Conservation (phyloP, 2,888 invertebrate species). For the Gymnosoma rotundatum region DNA sequence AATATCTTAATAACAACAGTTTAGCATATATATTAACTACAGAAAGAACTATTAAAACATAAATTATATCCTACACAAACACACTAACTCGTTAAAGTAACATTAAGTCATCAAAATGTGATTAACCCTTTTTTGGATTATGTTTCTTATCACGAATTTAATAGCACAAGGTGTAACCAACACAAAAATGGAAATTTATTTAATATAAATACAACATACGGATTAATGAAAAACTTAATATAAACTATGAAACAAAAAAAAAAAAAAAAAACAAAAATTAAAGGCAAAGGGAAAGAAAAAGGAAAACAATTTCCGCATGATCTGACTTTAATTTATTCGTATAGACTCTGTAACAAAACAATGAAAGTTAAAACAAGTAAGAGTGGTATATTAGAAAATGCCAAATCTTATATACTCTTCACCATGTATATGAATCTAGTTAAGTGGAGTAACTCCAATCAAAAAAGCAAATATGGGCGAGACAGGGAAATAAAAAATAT, state of each 20-base stretch:
- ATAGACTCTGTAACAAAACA: constrained; percentile 13
- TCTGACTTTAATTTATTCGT: constrained; percentile 14
- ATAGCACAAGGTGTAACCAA: constrained; percentile 39
- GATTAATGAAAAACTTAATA: background rate
- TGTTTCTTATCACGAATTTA: constrained; percentile 18
- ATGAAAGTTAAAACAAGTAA: too few relatives aligned
- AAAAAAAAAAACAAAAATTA: background rate
- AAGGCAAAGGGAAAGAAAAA: constrained; percentile 36
- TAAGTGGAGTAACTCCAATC: too few relatives aligned
- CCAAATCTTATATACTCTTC: too few relatives aligned
- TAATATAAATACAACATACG: background rate
- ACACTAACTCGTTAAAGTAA: constrained; percentile 54
- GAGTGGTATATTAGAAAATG: too few relatives aligned
- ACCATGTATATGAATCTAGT: too few relatives aligned
- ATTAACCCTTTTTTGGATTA: constrained; percentile 75
- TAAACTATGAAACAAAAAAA: background rate
- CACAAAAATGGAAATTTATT: constrained; percentile 14
- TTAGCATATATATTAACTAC: constrained; percentile 23
- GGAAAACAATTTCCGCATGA: constrained; percentile 63
- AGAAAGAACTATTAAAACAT: background rate
- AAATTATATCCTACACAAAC: constrained; percentile 14
- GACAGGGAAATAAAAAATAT: too few relatives aligned
- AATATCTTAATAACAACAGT: constrained; percentile 30
- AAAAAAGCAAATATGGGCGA: too few relatives aligned
- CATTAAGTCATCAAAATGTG: constrained; percentile 79